Base-by-base conservation (phyloP, 1,140 invertebrate species). In the Hermetia illucens region DNA sequence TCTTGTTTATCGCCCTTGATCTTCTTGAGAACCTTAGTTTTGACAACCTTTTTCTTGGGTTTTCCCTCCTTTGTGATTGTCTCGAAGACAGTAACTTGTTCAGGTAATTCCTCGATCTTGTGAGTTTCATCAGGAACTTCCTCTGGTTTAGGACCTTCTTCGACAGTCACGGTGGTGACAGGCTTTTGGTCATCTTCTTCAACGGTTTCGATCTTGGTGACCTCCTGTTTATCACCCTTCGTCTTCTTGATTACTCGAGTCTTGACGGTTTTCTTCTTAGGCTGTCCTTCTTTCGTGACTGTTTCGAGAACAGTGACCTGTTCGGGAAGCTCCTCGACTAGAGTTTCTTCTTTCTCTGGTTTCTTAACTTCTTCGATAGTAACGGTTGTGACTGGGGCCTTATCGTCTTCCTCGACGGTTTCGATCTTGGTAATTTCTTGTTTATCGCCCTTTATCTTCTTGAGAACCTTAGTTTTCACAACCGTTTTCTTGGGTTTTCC, bases 291-390 rank as follows among this genome's bases (percentile, higher is more conserved):
- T 36, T 50, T 34, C 5, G 41, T 44, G 3, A 36, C 24, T 1
- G 45, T 41, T 45, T 53, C 45, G 10, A 45, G 34, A 17, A 47
- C 34, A 34, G 43, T 27, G 4, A 49, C 39, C 16, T 44, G 50
- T 51, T 68, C 62, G 5, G 62, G 64, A 18, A 52, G 34, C 50
- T 65, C 61, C 35, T 64, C 55, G 4, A 61, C 44, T 9, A 25
- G 34, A 38, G 38, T 30, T 5, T 51, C 38, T 9, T 42, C 19
- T 16, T 41, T 37, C 21, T 38, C 39, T 17, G 40, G 40, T 17
- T 42, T 40, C 13, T 53, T 43, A 24, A 35, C 21, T 29, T 47
- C 41, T 45, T 56, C 49, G 25, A 53, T 45, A n/a, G 42, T 50
- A 17, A 55, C 46, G 20, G 42, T 50, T 19, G 43, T 42, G 27